Conservation (phyloP, 1,140 invertebrate species). For the Diorhabda carinulata region DNA sequence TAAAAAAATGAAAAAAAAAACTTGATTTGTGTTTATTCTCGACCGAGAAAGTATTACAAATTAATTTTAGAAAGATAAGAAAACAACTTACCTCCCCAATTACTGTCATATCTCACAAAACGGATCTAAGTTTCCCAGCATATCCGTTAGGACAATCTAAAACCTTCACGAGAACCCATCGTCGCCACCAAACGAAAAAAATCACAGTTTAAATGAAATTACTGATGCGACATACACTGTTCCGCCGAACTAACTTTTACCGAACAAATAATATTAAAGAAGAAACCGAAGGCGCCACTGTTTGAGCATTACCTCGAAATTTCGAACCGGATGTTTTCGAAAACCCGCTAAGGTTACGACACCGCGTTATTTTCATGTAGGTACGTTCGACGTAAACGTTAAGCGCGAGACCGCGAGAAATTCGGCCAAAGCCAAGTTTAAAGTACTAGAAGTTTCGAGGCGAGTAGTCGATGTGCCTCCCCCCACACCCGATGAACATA, state of each 20-base stretch:
- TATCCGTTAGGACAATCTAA: background rate
- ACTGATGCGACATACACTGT: no score
- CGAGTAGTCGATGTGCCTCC: background rate
- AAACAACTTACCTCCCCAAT: slow-evolving; percentile 28
- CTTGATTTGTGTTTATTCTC: no score
- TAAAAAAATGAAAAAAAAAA: no score
- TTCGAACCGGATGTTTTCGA: slow-evolving; percentile 20
- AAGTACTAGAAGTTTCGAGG: background rate
- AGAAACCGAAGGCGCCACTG: slow-evolving; percentile 6
- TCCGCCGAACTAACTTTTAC: no score
- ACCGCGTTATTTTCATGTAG: background rate
- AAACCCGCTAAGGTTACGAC: slow-evolving; percentile 3
- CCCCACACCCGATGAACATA: background rate
- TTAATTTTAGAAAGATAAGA: background rate
- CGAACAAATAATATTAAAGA: no score
- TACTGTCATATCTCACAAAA: slow-evolving; percentile 30
- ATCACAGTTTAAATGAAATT: no score
- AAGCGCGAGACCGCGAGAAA: slow-evolving; percentile 5
- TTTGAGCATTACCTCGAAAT: slow-evolving; percentile 4
- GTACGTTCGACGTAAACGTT: background rate
- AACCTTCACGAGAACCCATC: slow-evolving; percentile 5
- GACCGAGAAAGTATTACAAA: background rate
- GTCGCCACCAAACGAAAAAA: background rate
- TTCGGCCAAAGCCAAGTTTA: slow-evolving; percentile 17
- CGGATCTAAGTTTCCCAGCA: slow-evolving; percentile 8